Evolutionary conservation across 2,113 vertebrate species (phyloP).

Genomic region (Proteles cristata): DNA sequence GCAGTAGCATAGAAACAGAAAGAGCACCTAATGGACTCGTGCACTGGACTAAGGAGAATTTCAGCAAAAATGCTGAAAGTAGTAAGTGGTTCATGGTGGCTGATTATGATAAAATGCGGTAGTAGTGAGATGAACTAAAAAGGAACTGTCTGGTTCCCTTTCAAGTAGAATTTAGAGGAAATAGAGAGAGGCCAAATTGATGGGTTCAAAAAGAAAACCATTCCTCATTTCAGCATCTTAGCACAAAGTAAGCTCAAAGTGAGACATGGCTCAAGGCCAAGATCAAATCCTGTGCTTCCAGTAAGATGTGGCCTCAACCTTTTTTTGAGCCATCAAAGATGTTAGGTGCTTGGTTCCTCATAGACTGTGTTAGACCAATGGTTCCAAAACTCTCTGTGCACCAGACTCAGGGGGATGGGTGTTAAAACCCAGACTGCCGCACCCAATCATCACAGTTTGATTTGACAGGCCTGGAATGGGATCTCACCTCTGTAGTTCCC

Average conservation of each 20-base stretch:
- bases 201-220: background rate
- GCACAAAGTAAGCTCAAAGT: conserved; percentile 4
- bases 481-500: background rate
- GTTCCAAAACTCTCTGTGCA: background rate
- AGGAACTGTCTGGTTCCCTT: background rate
- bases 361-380: background rate
- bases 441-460: background rate
- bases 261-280: background rate
- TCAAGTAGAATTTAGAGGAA: conserved; percentile 55
- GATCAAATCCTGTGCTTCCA: background rate
- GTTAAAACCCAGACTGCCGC: background rate
- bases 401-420: background rate
- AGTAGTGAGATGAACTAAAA: background rate
- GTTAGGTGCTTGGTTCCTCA: background rate
- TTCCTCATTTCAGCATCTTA: background rate
- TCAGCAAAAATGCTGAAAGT: background rate
- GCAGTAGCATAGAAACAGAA: background rate
- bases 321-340: background rate
- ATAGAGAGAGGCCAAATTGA: background rate
- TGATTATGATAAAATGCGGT: background rate
- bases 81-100: background rate
- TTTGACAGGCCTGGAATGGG: background rate
- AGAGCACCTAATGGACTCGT: background rate
- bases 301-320: background rate
- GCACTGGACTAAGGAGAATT: background rate